These are phyloP conservation scores for Prosapia bicincta DNA, from an alignment of 2,888 invertebrate species.

Conservation along the genomic window DNA sequence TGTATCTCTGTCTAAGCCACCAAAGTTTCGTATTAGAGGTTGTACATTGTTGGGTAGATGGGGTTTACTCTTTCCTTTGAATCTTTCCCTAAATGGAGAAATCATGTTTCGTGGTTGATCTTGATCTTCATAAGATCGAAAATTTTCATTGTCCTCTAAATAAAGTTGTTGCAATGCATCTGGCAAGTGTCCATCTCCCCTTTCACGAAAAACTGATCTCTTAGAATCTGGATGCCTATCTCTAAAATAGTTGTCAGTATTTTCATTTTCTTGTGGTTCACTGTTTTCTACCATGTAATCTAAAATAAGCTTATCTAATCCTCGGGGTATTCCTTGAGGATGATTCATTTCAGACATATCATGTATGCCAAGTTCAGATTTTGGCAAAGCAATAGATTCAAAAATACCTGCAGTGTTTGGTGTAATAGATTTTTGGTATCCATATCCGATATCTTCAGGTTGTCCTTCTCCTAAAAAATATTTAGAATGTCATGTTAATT, in stretches of 20 bases:
- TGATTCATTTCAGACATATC: slow-evolving; percentile 15
- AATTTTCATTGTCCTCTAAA: slow-evolving; percentile 19
- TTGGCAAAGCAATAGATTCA: slow-evolving; percentile 30
- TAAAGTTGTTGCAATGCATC: slow-evolving; percentile 34
- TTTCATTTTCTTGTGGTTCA: slow-evolving; percentile 8
- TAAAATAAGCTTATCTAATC: slow-evolving; percentile 35
- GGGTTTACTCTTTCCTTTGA: slow-evolving; percentile 28
- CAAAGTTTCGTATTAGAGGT: slow-evolving; percentile 29
- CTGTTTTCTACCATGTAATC: slow-evolving; percentile 35
- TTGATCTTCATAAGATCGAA: slow-evolving; percentile 26
- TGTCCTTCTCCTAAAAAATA: slow-evolving; percentile 46
- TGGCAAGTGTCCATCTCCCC: slow-evolving; percentile 31
- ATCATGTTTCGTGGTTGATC: slow-evolving; percentile 27
- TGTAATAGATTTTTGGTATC: slow-evolving; percentile 44
- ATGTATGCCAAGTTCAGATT: slow-evolving; percentile 28
- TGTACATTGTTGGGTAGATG: slow-evolving; percentile 24
- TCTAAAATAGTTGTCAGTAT: neutral
- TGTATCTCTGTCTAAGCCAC: slow-evolving; percentile 27
- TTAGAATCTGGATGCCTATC: slow-evolving; percentile 25
- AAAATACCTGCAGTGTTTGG: slow-evolving; percentile 34
- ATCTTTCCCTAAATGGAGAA: slow-evolving; percentile 39
- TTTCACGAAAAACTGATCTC: slow-evolving; percentile 41
- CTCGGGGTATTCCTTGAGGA: slow-evolving; percentile 27
- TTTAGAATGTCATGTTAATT: too few species aligned
- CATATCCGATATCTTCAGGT: slow-evolving; percentile 48